Evolutionary conservation across 1,140 invertebrate genomes (phyloP).

Genomic region (Akabosia matsudoensis): DNA sequence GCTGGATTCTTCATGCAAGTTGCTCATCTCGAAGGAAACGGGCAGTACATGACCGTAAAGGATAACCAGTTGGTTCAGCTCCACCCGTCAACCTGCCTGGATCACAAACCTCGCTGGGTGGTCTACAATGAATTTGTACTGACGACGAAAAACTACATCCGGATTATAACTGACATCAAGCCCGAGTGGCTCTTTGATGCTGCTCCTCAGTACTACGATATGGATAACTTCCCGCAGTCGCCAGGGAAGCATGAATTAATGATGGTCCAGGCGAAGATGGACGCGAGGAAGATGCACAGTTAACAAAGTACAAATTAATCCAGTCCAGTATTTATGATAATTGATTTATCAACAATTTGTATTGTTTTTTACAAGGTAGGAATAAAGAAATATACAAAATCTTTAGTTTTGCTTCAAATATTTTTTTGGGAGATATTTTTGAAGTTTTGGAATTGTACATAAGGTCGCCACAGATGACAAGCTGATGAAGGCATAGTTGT

Average conservation of each 20-base stretch:
- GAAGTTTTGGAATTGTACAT: no score
- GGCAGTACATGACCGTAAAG: constrained; percentile 97
- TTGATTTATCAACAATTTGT: no score
- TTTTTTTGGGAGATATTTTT: no score
- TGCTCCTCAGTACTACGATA: constrained; percentile 96
- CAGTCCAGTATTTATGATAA: no score
- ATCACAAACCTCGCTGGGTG: constrained; percentile 99
- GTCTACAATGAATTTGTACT: constrained; percentile 99
- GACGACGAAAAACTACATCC: constrained; percentile 98
- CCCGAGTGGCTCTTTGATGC: constrained; percentile 91
- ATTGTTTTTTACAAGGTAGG: no score
- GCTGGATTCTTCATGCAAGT: constrained; percentile 59
- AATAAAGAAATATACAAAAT: no score
- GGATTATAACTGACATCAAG: constrained; percentile 98
- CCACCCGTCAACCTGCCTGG: constrained; percentile 97
- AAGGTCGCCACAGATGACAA: no score
- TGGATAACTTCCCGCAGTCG: constrained; percentile 95
- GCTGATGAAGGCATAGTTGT: not conserved
- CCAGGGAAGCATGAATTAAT: constrained; percentile 92
- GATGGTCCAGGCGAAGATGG: constrained; percentile 73
- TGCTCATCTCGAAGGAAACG: constrained; percentile 89
- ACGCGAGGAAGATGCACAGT: constrained; percentile 68
- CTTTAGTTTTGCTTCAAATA: no score
- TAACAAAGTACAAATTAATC: no score
- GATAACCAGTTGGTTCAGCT: constrained; percentile 98